These are phyloP conservation scores for Garrulus glandarius DNA, from an alignment of 2,797 vertebrate genomes.

Conservation along the genomic window DNA sequence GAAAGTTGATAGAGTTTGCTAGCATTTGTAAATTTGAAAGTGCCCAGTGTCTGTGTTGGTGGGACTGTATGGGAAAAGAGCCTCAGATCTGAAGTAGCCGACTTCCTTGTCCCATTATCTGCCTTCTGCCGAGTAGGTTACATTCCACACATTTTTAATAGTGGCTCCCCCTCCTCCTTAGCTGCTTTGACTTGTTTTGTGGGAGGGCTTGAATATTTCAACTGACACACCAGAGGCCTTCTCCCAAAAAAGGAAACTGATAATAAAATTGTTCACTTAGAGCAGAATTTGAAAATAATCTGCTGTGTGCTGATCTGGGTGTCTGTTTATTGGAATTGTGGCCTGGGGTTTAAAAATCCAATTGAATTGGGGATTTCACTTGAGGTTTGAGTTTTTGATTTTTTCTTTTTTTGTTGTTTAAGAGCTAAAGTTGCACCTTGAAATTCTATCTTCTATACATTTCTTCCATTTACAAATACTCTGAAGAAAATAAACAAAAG, in stretches of 20 bases:
- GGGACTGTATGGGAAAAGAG: background rate
- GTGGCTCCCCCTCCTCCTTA: slow-evolving; percentile 45
- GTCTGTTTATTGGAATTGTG: background rate
- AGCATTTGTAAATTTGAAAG: background rate
- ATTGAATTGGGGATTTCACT: background rate
- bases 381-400: background rate
- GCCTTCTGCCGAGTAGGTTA: slow-evolving; percentile 10
- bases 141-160: slow-evolving; percentile 62
- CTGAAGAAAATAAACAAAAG: background rate
- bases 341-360: background rate
- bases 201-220: background rate
- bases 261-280: background rate
- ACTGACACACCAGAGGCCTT: background rate
- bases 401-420: background rate
- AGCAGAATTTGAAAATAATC: background rate
- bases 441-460: background rate
- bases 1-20: background rate
- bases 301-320: background rate
- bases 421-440: background rate
- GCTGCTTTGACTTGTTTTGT: slow-evolving; percentile 48
- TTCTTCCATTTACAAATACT: background rate
- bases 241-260: background rate
- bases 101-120: background rate
- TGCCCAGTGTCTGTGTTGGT: background rate
- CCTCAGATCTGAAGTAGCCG: background rate